Evolutionary conservation across 2,888 invertebrate genomes (phyloP).

Genomic region (Drosophila robusta): DNA sequence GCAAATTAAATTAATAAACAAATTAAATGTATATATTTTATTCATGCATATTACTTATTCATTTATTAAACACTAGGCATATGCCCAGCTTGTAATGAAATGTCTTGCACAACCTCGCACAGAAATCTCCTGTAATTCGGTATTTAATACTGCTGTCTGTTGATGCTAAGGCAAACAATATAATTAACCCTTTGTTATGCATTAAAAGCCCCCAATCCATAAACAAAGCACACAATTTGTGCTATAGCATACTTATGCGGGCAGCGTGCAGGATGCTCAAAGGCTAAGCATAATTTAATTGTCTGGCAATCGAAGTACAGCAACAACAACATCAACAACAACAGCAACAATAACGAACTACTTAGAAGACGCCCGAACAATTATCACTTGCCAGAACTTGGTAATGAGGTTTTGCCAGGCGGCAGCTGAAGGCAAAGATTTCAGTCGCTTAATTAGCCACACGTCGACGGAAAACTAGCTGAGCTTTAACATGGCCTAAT

Average conservation of each 20-base stretch:
- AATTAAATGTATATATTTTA: too few species aligned
- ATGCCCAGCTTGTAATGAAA: too few species aligned
- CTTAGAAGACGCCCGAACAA: constrained; percentile 31
- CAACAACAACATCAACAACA: constrained; percentile 9
- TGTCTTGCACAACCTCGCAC: too few species aligned
- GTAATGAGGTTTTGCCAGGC: constrained; percentile 34
- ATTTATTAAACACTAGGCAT: too few species aligned
- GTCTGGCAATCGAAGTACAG: constrained; percentile 57
- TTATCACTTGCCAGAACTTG: constrained; percentile 50
- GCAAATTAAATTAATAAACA: too few species aligned
- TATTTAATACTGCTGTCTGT: not conserved
- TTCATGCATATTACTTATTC: too few species aligned
- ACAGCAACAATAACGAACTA: constrained; percentile 14
- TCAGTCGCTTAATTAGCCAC: constrained; percentile 67
- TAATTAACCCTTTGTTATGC: constrained; percentile 11
- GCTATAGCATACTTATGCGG: constrained; percentile 51
- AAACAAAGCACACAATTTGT: constrained; percentile 13
- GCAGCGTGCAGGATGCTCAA: constrained; percentile 6
- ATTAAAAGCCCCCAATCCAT: not conserved
- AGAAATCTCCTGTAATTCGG: not conserved
- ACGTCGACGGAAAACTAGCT: constrained; percentile 40
- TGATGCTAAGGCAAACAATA: not conserved
- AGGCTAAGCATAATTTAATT: constrained; percentile 66
- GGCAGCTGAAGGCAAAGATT: constrained; percentile 40
- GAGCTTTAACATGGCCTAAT: constrained; percentile 58